These are phyloP conservation scores for Fabriciana adippe DNA, from an alignment of 2,888 invertebrate species.

Conservation along the genomic window DNA sequence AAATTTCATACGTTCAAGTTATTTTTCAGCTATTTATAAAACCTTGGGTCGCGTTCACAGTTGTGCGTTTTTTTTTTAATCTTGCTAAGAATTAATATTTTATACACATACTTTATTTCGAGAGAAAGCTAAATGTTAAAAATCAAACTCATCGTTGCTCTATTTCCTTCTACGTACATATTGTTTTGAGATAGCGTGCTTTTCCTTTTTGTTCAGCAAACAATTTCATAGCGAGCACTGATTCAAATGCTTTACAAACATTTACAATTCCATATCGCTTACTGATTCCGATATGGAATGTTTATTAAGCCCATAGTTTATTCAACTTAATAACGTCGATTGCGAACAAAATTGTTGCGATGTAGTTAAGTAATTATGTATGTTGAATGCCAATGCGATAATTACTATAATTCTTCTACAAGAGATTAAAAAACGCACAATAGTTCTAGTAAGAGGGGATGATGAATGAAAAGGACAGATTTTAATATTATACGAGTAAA, in stretches of 20 bases:
- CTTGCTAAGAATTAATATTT: background rate
- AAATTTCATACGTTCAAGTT: too few species aligned
- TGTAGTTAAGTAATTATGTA: background rate
- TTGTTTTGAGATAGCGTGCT: background rate
- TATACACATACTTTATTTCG: too few species aligned
- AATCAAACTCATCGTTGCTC: background rate
- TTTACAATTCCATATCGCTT: background rate
- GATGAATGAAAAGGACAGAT: background rate
- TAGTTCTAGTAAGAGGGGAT: background rate
- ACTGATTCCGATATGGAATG: background rate
- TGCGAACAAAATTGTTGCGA: background rate
- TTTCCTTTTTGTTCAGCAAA: conserved; percentile 1
- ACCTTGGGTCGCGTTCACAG: background rate
- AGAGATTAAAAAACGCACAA: conserved; percentile 23
- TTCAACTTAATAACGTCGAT: background rate
- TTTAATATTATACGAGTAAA: background rate
- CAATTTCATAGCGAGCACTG: background rate
- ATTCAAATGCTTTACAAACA: background rate
- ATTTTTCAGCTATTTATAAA: conserved; percentile 7
- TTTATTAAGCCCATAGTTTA: background rate
- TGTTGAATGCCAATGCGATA: background rate
- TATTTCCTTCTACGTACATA: background rate
- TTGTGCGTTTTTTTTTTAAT: conserved; percentile 24
- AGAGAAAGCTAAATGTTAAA: background rate
- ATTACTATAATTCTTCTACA: background rate